Evolutionary conservation across 2,888 invertebrate genomes (phyloP), one percentile per base, ranked within the genome.

Genomic region (Erynnis tages): DNA sequence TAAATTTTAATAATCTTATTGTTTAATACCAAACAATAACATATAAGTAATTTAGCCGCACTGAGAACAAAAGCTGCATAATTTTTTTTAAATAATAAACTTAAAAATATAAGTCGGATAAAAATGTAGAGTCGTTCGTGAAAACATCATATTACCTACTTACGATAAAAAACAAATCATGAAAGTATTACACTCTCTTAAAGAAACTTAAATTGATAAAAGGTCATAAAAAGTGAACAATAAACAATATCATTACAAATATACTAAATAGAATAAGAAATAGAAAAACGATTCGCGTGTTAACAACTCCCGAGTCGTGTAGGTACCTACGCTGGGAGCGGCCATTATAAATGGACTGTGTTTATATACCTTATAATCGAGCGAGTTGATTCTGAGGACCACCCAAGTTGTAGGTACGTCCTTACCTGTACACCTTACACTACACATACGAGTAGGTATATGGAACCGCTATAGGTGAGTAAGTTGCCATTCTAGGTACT

Each of bases 341-440:
- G 68, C 63, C 65, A 66, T 65, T 65, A 58, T 63, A 64, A 61
- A 64, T 63, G 64, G 61, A 55, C 55, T 50, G 50, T 53, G 55
- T 60, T 72, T 82, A 80, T 80, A 63, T 81, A 76, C 73, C 71
- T 72, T 68, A 70, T 79, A 82, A 80, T 77, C 79, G 79, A 69
- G 67, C 74, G 74, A 69, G 67, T 73, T 77, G 79, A 81, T 74
- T 76, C 71, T 61, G 71, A 35, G 76, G 89, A 89, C 89, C 89
- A 88, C 89, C 88, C 89, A 88, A 63, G 81, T 69, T 61, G 82
- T 58, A 65, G 67, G 71, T 71, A 66, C 65, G 73, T 67, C 72
- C 77, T 69, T 73, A 70, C 70, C 69, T 69, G 69, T 70, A 66
- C 41, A 41, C 4, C n/a, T 29, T 29, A 43, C 54, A 58, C 48